A percentile compares a stretch with the other conserved stretches of the same genome.
phyloP scores from a whole-genome alignment of 2,888 invertebrate species.

The Tricholauxania praeusta region DNA sequence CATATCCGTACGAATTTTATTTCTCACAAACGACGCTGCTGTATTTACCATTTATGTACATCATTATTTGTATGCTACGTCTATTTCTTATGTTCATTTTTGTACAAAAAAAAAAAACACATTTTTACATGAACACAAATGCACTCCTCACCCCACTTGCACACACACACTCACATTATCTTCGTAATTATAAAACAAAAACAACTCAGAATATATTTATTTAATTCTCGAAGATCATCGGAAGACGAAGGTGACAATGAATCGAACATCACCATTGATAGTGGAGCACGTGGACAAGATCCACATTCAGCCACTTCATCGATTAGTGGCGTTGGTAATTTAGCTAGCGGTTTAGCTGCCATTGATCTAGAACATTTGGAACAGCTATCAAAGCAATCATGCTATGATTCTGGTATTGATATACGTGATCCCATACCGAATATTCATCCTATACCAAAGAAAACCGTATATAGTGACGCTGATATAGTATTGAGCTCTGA shows the following conservation, averaged over 20 bases:
- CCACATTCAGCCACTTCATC: conserved; percentile 61
- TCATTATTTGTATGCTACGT: conserved; percentile 42
- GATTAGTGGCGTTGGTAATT: conserved; percentile 52
- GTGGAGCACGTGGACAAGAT: conserved; percentile 62
- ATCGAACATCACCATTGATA: conserved; percentile 64
- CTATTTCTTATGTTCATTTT: conserved; percentile 35
- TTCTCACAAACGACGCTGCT: conserved; percentile 19
- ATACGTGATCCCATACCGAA: conserved; percentile 82
- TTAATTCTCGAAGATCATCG: conserved; percentile 68
- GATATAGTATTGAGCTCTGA: conserved; percentile 89
- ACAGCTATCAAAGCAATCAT: conserved; percentile 83
- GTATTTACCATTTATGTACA: conserved; percentile 1
- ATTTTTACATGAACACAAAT: conserved; percentile 26
- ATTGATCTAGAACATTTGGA: conserved; percentile 68
- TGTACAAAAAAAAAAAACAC: conserved; percentile 24
- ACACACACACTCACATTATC: background rate
- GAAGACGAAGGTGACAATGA: conserved; percentile 67
- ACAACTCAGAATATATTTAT: conserved; percentile 65
- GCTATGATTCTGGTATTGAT: conserved; percentile 91
- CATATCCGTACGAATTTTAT: conserved; percentile 22
- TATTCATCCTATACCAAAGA: conserved; percentile 73
- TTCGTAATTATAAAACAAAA: conserved; percentile 44
- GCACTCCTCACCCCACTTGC: conserved; percentile 23
- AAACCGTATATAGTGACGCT: conserved; percentile 82
- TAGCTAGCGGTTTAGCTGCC: conserved; percentile 54